phyloP scores from a whole-genome alignment of 2,797 vertebrate species.

The Smutsia temminckii region DNA sequence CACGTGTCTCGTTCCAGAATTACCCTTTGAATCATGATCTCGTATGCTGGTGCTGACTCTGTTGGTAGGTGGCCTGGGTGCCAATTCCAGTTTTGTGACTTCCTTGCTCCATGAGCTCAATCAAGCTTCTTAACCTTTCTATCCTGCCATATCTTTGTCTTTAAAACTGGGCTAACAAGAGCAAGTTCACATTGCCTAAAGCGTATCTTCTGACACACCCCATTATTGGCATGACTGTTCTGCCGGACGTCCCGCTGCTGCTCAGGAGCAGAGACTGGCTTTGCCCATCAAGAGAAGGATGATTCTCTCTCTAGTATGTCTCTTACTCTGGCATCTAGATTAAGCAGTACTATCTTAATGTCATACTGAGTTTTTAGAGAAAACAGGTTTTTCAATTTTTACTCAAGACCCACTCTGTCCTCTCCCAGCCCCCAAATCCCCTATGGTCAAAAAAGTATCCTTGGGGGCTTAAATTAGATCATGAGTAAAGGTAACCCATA shows the following conservation, averaged over 20 bases:
- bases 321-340: background rate
- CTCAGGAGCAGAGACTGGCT: background rate
- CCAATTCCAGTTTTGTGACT: background rate
- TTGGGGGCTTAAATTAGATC: background rate
- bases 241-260: background rate
- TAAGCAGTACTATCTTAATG: background rate
- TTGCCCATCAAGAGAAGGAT: background rate
- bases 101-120: background rate
- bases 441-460: background rate
- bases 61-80: background rate
- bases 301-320: background rate
- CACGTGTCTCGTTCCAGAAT: background rate
- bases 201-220: accelerated
- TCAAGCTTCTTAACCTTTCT: background rate
- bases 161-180: background rate
- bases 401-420: background rate
- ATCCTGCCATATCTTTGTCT: background rate
- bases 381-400: background rate
- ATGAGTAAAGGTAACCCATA: background rate
- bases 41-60: background rate
- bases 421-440: background rate
- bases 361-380: background rate
- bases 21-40: background rate
- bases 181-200: too few relatives aligned
- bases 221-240: background rate